These are phyloP conservation scores for Caenorhabditis angaria DNA, from an alignment of 2,888 invertebrate genomes.

Conservation along the genomic window DNA sequence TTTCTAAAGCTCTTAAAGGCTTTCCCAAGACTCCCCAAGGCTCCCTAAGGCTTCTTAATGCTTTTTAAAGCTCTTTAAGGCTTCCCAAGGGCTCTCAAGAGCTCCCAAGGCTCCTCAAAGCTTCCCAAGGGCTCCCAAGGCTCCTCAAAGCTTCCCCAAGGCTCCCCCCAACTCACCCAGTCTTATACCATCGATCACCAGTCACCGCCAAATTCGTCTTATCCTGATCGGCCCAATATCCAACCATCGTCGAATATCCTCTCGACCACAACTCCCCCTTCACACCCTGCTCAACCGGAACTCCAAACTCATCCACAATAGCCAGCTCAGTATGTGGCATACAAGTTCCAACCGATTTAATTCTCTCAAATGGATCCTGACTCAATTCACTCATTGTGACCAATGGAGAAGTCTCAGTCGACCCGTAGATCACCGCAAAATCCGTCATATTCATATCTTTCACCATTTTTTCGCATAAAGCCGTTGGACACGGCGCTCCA, in stretches of 20 bases:
- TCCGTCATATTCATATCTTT: slow-evolving; percentile 72
- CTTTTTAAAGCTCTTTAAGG: too few species aligned
- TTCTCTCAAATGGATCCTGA: slow-evolving; percentile 74
- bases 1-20: too few species aligned
- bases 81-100: too few species aligned
- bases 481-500: slow-evolving; percentile 80
- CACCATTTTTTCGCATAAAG: slow-evolving; percentile 74
- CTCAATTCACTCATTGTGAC: slow-evolving; percentile 74
- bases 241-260: slow-evolving; percentile 81
- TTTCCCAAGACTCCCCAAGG: too few species aligned
- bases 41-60: too few species aligned
- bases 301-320: slow-evolving; percentile 38
- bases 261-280: slow-evolving; percentile 66
- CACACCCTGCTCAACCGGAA: slow-evolving; percentile 54
- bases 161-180: slow-evolving; percentile 9
- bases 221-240: slow-evolving; percentile 84
- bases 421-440: slow-evolving; percentile 53
- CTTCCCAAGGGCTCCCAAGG: too few species aligned
- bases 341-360: slow-evolving; percentile 76
- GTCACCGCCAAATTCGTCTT: slow-evolving; percentile 80
- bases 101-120: too few species aligned
- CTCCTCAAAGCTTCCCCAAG: too few species aligned
- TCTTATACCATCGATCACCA: slow-evolving; percentile 79
- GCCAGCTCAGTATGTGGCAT: slow-evolving; percentile 76
- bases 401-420: slow-evolving; percentile 72